Evolutionary conservation across 2,888 invertebrate genomes (phyloP).

Genomic region (Eumacrocentrus americanus): DNA sequence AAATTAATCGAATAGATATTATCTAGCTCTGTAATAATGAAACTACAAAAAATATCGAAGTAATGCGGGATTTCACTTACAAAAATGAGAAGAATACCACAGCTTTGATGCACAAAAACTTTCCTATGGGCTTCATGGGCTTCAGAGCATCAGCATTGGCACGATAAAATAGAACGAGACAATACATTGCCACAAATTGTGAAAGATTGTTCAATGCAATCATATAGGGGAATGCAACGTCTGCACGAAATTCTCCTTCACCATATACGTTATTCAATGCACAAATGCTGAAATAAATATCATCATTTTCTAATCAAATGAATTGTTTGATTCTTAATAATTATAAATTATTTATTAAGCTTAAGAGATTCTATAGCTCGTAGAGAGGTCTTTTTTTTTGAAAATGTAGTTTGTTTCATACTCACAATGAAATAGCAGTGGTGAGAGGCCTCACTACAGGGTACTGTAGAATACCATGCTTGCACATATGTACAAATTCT

Average conservation of each 20-base stretch:
- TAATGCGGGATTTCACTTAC: conserved; percentile 70
- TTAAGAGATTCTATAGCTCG: no score
- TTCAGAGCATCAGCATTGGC: conserved; percentile 85
- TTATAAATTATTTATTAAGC: no score
- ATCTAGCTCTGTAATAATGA: neutral
- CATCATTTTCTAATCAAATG: no score
- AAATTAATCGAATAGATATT: conserved; percentile 14
- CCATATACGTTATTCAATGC: conserved; percentile 85
- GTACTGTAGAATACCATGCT: conserved; percentile 96
- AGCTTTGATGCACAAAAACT: conserved; percentile 96
- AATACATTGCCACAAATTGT: conserved; percentile 96
- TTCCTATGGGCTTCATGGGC: conserved; percentile 93
- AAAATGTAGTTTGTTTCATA: conserved; percentile 40
- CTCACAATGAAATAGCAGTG: conserved; percentile 88
- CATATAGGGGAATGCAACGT: conserved; percentile 89
- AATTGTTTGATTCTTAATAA: neutral
- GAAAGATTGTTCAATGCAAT: conserved; percentile 89
- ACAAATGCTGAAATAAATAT: conserved; percentile 72
- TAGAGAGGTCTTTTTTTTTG: no score
- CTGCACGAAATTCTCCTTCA: conserved; percentile 87
- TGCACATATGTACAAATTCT: conserved; percentile 92
- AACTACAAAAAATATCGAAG: conserved; percentile 3
- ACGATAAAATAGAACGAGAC: conserved; percentile 90
- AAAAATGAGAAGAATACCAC: conserved; percentile 98
- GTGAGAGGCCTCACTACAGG: conserved; percentile 90